Conservation (phyloP, 2,888 invertebrate species). For the Habroteleia sp. region DNA sequence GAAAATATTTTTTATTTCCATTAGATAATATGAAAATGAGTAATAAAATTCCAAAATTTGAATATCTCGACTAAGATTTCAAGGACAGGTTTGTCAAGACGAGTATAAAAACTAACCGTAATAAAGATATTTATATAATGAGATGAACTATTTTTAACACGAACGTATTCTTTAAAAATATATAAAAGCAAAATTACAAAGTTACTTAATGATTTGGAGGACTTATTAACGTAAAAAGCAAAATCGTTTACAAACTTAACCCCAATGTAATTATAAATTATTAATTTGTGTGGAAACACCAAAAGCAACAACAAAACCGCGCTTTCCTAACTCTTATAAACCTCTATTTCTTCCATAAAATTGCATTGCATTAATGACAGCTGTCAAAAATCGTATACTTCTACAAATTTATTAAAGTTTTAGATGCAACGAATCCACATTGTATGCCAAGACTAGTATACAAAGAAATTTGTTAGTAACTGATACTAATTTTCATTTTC, state of each 20-base stretch:
- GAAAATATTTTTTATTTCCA: not conserved
- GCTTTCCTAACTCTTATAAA: too few species aligned
- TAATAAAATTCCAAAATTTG: not conserved
- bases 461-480: constrained; percentile 21
- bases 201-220: constrained; percentile 15
- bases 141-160: constrained; percentile 17
- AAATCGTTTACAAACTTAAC: too few species aligned
- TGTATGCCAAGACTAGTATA: constrained; percentile 7
- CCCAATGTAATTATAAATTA: too few species aligned
- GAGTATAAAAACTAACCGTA: not conserved
- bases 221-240: constrained; percentile 18
- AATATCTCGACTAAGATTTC: not conserved
- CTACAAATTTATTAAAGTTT: constrained; percentile 10
- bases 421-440: constrained; percentile 11
- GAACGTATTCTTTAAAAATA: constrained; percentile 18
- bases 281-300: constrained; percentile 16
- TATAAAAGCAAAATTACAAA: constrained; percentile 11
- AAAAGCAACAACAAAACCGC: constrained; percentile 19
- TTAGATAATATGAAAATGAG: too few species aligned
- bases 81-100: not conserved
- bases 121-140: constrained; percentile 1
- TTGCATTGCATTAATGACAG: constrained; percentile 26
- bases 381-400: constrained; percentile 23
- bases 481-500: too few species aligned
- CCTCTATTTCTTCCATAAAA: too few species aligned